phyloP scores from a whole-genome alignment of 23 tunicate genomes.

The Oikopleura dioica region DNA sequence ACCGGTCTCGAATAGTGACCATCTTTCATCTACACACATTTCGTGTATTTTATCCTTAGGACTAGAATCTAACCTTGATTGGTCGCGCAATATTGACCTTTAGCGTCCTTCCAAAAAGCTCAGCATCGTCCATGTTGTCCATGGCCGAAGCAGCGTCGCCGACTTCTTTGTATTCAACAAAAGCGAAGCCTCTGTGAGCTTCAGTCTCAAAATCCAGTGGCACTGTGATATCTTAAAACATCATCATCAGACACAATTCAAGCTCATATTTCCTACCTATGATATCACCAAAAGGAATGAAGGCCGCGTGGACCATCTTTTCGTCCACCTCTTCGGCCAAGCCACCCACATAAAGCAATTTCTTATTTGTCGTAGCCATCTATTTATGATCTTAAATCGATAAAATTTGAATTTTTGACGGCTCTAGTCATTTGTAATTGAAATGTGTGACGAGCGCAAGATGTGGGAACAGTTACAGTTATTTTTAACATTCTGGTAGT shows the following conservation, averaged over 20 bases:
- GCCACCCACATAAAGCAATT: constrained; percentile 24
- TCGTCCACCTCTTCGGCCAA: constrained; percentile 80
- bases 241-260: too few species aligned
- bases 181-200: constrained; percentile 89
- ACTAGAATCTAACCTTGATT: too few species aligned
- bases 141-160: constrained; percentile 95
- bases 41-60: too few species aligned
- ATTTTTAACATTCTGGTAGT: too few species aligned
- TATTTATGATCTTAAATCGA: too few species aligned
- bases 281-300: constrained; percentile 94
- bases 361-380: neutral
- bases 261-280: constrained; percentile 19
- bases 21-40: constrained; percentile 11
- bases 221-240: constrained; percentile 35
- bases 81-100: constrained; percentile 83
- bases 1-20: constrained; percentile 19
- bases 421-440: too few species aligned
- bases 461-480: too few species aligned
- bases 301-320: constrained; percentile 53
- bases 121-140: constrained; percentile 93
- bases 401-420: too few species aligned
- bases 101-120: constrained; percentile 71
- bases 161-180: constrained; percentile 54
- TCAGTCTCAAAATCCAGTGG: constrained; percentile 94
- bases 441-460: too few species aligned